A percentile compares a stretch with the other conserved stretches of the same genome.
Conservation (phyloP, 1,140 invertebrate genomes). For the Nephotettix cincticeps region DNA sequence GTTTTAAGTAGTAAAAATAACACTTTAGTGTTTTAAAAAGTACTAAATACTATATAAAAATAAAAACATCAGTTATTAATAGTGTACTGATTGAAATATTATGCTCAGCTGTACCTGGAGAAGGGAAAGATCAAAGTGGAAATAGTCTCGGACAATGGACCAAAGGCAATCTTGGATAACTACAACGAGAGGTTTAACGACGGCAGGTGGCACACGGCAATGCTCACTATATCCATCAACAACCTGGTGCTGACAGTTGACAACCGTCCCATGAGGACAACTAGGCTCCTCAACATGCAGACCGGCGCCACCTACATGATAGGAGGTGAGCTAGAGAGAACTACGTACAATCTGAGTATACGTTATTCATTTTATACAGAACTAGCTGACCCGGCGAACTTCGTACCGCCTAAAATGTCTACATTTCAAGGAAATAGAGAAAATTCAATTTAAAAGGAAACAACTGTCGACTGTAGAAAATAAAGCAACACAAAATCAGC, state of each 20-base stretch:
- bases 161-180: conserved; percentile 72
- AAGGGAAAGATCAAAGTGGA: conserved; percentile 82
- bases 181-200: conserved; percentile 85
- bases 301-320: conserved; percentile 78
- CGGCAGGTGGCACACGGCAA: conserved; percentile 83
- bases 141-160: conserved; percentile 63
- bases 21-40: too few relatives aligned
- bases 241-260: conserved; percentile 72
- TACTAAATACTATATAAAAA: too few relatives aligned
- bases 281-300: conserved; percentile 66
- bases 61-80: too few relatives aligned
- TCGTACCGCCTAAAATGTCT: too few relatives aligned
- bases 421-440: too few relatives aligned
- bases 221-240: conserved; percentile 72
- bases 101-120: conserved; percentile 68
- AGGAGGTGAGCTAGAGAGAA: conserved; percentile 63
- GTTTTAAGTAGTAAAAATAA: too few relatives aligned
- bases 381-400: too few relatives aligned
- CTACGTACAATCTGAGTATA: too few relatives aligned
- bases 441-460: too few relatives aligned
- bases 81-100: neutral
- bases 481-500: too few relatives aligned
- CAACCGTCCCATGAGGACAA: conserved; percentile 76
- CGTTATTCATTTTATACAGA: too few relatives aligned
- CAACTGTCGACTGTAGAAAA: too few relatives aligned